Base-by-base conservation (phyloP, 2,888 invertebrate genomes). In the Lasioglossum morio region DNA sequence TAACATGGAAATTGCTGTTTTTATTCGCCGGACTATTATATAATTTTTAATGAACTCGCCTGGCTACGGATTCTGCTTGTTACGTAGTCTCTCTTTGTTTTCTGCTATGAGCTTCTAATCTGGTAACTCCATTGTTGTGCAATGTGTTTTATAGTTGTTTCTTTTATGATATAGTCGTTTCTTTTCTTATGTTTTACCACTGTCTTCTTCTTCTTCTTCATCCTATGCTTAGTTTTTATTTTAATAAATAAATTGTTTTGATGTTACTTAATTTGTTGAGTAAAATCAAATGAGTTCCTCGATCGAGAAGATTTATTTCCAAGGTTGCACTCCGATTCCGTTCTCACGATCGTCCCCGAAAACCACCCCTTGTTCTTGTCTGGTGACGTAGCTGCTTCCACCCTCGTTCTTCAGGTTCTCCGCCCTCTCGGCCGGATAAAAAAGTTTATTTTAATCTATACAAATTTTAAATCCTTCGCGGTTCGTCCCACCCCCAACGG, bases 361-460 rank as follows among this genome's bases (percentile, higher is more conserved):
- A 75, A 46, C n/a, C 75, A 79, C n/a, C 69, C 72, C 66, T 40
- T 57, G 40, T 60, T 76, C 81, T 79, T 73, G 86, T 82, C 74
- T 77, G 81, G 88, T 81, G 87, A 83, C 84, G 82, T 86, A 79
- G 83, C 83, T 37, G 77, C 63, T 81, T 83, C 81, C 72, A 73
- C 81, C 83, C 77, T 48, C 66, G 40, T 43, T 19, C 60, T 37
- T 43, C 30, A 53, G 23, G 23, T 73, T 79, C 88, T 72, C 46
- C 87, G 85, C 76, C 82, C 79, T 82, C 72, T 81, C 87, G 87
- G 86, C 78, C 90, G 94, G 94, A 93, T 94, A 93, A 93, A 93
- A 69, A 94, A 94, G 92, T 94, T 94, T 94, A 93, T 94, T 94
- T 94, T 94, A 94, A 94, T 94, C 94, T 94, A 92, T 93, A 91